Evolutionary conservation across 23 tunicate species (phyloP).

Genomic region (Trididemnum miniatum): DNA sequence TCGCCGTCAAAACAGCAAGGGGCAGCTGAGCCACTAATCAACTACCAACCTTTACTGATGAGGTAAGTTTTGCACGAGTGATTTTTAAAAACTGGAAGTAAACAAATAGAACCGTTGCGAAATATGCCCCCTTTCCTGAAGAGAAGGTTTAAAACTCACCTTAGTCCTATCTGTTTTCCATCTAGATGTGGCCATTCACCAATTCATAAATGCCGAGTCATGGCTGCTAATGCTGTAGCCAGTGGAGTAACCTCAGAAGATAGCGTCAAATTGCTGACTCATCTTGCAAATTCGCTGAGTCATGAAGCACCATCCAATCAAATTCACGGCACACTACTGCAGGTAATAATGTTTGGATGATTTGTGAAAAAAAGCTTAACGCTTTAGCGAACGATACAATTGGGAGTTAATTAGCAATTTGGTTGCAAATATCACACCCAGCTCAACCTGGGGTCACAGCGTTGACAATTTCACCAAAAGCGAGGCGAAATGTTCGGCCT

Average conservation of each 20-base stretch:
- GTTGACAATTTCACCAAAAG: no score
- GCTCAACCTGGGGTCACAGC: no score
- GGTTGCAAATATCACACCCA: no score
- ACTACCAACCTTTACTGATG: conserved; percentile 29
- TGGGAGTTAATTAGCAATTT: no score
- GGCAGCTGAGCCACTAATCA: neutral
- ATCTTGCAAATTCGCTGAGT: conserved; percentile 16
- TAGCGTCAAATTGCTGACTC: neutral
- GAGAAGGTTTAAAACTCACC: no score
- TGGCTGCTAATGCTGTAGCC: conserved; percentile 64
- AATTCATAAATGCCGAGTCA: conserved; percentile 52
- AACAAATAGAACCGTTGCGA: no score
- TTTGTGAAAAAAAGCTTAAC: no score
- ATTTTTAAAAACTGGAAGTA: no score
- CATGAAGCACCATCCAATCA: conserved; percentile 35
- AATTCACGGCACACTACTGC: conserved; percentile 54
- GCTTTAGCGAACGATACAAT: no score
- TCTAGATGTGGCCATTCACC: conserved; percentile 54
- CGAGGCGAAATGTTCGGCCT: no score
- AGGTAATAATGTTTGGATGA: no score
- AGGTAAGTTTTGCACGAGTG: conserved; percentile 29
- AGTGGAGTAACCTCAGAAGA: conserved; percentile 29
- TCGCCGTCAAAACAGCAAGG: conserved; percentile 10
- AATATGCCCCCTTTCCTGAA: no score
- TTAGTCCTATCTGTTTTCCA: neutral